Conservation (phyloP, 2,888 invertebrate species). For the Lordiphosa andalusiaca region DNA sequence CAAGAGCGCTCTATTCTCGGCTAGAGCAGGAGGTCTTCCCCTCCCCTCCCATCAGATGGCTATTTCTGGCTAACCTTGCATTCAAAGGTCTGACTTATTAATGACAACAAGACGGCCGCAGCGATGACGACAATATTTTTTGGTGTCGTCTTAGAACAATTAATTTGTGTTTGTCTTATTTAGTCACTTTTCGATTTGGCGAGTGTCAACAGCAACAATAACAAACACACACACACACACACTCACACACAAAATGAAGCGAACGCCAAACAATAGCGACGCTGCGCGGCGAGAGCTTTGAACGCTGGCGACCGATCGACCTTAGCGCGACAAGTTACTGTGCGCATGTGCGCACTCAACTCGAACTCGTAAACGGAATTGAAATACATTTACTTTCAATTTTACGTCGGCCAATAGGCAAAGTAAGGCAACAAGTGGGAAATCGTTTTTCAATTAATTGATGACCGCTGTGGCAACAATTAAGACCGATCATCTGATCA, state of each 20-base stretch:
- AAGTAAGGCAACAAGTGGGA: no score
- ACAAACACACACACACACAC: no score
- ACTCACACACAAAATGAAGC: no score
- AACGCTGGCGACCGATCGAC: conserved; percentile 24
- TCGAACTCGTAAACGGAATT: conserved; percentile 49
- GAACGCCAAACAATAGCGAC: conserved; percentile 7
- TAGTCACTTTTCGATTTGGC: conserved; percentile 29
- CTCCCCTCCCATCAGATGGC: conserved; percentile 40
- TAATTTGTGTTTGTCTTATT: conserved; percentile 49
- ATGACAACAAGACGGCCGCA: conserved; percentile 1
- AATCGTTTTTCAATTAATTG: conserved; percentile 54
- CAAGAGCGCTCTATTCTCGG: background rate
- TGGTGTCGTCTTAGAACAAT: conserved; percentile 55
- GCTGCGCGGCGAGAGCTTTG: background rate
- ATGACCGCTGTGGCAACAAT: conserved; percentile 52
- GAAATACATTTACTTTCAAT: conserved; percentile 65
- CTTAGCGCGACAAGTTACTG: conserved; percentile 24
- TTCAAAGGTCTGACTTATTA: conserved; percentile 37
- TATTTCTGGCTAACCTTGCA: conserved; percentile 46
- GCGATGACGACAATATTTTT: conserved; percentile 28
- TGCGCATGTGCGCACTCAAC: conserved; percentile 36
- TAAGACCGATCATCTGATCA: conserved; percentile 46
- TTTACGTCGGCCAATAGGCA: conserved; percentile 11
- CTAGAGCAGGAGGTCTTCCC: background rate
- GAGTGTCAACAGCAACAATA: background rate